These are phyloP conservation scores for Lycopodina hypogea DNA, from an alignment of 37 sponge, comb jelly and placozoan genomes.

Conservation along the genomic window DNA sequence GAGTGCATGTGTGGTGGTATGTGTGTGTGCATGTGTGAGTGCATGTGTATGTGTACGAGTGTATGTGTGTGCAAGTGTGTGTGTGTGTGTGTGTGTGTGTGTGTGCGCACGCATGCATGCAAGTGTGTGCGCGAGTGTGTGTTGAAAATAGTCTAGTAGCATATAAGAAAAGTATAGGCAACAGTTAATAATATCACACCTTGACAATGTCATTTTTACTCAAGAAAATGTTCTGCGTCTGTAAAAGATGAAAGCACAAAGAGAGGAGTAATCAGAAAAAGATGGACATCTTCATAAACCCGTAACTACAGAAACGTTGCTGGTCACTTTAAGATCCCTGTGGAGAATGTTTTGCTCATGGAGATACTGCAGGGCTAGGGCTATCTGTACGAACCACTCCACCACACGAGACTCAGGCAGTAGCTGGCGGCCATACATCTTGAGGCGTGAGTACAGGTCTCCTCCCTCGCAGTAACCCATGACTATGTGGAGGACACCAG, in stretches of 20 bases:
- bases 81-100: no score
- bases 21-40: no score
- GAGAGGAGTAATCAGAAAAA: neutral
- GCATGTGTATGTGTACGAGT: no score
- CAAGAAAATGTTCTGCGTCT: constrained; percentile 97
- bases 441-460: constrained; percentile 81
- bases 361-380: constrained; percentile 90
- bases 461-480: constrained; percentile 99
- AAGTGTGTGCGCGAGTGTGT: no score
- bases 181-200: constrained; percentile 30
- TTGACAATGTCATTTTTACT: constrained; percentile 88
- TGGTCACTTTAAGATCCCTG: constrained; percentile 80
- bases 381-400: constrained; percentile 97
- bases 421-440: constrained; percentile 32
- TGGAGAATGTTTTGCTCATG: constrained; percentile 91
- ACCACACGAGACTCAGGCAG: constrained; percentile 83
- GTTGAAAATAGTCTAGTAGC: no score
- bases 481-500: constrained; percentile 79
- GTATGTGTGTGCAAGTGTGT: no score
- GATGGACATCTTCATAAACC: neutral
- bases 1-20: no score
- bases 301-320: no score
- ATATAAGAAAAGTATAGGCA: no score
- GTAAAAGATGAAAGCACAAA: neutral
- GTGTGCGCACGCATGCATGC: no score